A percentile compares a stretch with the other conserved stretches of the same genome.
phyloP scores from a whole-genome alignment of 2,888 invertebrate species.

The Megamerina dolium region DNA sequence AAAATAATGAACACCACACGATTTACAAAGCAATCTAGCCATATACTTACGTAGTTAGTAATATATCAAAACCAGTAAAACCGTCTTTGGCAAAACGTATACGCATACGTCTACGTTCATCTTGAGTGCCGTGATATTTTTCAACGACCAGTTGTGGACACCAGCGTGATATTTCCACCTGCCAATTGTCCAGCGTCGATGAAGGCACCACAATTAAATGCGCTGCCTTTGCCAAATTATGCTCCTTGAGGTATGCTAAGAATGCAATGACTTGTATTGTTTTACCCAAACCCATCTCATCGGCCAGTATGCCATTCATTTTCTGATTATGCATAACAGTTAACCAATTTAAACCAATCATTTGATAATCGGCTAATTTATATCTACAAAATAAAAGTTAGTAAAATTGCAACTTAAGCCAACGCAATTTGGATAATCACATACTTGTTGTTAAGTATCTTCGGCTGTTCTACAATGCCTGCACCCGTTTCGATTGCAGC shows the following conservation, averaged over 20 bases:
- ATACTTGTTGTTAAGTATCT: conserved; percentile 60
- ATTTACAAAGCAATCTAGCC: neutral
- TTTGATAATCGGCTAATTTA: conserved; percentile 77
- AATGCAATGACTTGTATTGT: conserved; percentile 92
- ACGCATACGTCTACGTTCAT: conserved; percentile 73
- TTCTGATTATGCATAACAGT: conserved; percentile 81
- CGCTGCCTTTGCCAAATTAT: conserved; percentile 65
- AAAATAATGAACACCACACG: neutral
- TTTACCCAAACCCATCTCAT: conserved; percentile 96
- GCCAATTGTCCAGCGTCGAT: conserved; percentile 90
- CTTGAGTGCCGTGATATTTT: conserved; percentile 82
- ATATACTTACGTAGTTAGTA: conserved; percentile 75
- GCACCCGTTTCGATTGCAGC: conserved; percentile 71
- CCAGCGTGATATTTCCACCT: conserved; percentile 69
- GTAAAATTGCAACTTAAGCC: neutral
- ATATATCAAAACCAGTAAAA: conserved; percentile 69
- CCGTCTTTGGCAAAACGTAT: conserved; percentile 68
- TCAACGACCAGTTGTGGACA: conserved; percentile 73
- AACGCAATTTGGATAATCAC: conserved; percentile 11
- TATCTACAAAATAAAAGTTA: conserved; percentile 51
- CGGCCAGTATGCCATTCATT: conserved; percentile 91
- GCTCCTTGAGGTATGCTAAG: conserved; percentile 80
- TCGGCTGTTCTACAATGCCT: conserved; percentile 70
- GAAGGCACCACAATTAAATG: conserved; percentile 95
- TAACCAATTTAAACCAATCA: conserved; percentile 90